A percentile compares a stretch with the other conserved stretches of the same genome.
These are phyloP conservation scores for Watsonalla binaria DNA, from an alignment of 2,888 invertebrate species.

Conservation along the genomic window DNA sequence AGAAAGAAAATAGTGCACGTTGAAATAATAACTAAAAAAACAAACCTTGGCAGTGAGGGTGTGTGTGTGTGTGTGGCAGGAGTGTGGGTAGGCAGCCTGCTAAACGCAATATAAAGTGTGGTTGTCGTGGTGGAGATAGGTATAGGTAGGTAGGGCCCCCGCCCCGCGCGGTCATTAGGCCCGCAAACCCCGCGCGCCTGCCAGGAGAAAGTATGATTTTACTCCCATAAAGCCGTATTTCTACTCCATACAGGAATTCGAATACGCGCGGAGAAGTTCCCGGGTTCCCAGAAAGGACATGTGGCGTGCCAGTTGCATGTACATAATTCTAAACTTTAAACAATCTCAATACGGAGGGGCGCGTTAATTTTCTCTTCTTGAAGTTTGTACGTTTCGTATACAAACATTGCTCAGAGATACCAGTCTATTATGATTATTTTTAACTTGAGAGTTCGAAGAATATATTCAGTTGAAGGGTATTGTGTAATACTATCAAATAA, in stretches of 20 bases:
- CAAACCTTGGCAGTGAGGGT: slow-evolving; percentile 42
- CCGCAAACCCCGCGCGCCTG: slow-evolving; percentile 60
- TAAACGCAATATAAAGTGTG: slow-evolving; percentile 78
- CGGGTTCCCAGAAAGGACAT: slow-evolving; percentile 71
- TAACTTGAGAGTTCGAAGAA: background rate
- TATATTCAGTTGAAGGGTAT: background rate
- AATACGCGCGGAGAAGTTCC: slow-evolving; percentile 70
- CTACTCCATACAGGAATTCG: slow-evolving; percentile 79
- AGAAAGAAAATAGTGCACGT: slow-evolving; percentile 72
- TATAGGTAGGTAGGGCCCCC: slow-evolving; percentile 61
- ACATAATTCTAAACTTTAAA: slow-evolving; percentile 73
- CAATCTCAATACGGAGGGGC: slow-evolving; percentile 65
- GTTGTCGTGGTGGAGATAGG: slow-evolving; percentile 68
- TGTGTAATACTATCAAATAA: background rate
- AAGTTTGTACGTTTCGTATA: background rate
- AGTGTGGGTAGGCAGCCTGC: slow-evolving; percentile 72
- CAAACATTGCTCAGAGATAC: background rate
- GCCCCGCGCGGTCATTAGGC: slow-evolving; percentile 79
- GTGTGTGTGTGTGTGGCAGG: slow-evolving; percentile 57
- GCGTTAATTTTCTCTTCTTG: slow-evolving; percentile 51
- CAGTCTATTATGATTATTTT: background rate
- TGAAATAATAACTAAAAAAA: slow-evolving; percentile 70
- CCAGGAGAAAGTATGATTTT: slow-evolving; percentile 78
- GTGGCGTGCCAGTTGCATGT: slow-evolving; percentile 61
- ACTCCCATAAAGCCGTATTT: slow-evolving; percentile 79